These are phyloP conservation scores for Melanogrammus aeglefinus DNA, from an alignment of 2,797 vertebrate genomes.

Conservation along the genomic window DNA sequence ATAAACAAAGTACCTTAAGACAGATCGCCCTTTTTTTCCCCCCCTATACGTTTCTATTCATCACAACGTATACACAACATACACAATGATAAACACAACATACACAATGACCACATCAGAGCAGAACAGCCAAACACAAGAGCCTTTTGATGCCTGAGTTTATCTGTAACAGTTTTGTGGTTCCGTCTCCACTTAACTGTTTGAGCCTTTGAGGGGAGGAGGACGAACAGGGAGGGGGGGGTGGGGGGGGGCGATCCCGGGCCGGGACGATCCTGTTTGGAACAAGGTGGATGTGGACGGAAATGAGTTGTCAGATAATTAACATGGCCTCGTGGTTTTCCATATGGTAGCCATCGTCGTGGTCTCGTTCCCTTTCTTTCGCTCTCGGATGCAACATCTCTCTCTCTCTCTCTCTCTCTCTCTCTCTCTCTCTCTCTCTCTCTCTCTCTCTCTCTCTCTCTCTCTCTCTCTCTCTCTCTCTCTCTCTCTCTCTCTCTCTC, in stretches of 20 bases:
- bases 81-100: slow-evolving; percentile 14
- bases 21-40: slow-evolving; percentile 48
- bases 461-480: slow-evolving; percentile 41
- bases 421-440: slow-evolving; percentile 26
- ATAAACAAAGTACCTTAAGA: slow-evolving; percentile 21
- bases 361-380: slow-evolving; percentile 39
- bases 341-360: slow-evolving; percentile 43
- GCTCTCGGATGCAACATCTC: not conserved
- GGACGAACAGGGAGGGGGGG: not conserved
- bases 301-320: slow-evolving; percentile 67
- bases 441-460: slow-evolving; percentile 17
- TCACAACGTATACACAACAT: not conserved
- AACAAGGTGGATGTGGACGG: slow-evolving; percentile 56
- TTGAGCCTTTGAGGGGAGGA: slow-evolving; percentile 43
- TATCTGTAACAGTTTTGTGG: slow-evolving; percentile 38
- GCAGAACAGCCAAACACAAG: slow-evolving; percentile 16
- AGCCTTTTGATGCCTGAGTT: slow-evolving; percentile 23
- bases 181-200: slow-evolving; percentile 30
- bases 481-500: slow-evolving; percentile 43
- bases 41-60: slow-evolving; percentile 22
- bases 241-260: not conserved
- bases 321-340: slow-evolving; percentile 61
- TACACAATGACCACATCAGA: slow-evolving; percentile 16
- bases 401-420: slow-evolving; percentile 32
- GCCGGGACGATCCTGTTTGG: slow-evolving; percentile 45